Base-by-base conservation (phyloP, 2,797 vertebrate genomes). In the Alectoris magna region DNA sequence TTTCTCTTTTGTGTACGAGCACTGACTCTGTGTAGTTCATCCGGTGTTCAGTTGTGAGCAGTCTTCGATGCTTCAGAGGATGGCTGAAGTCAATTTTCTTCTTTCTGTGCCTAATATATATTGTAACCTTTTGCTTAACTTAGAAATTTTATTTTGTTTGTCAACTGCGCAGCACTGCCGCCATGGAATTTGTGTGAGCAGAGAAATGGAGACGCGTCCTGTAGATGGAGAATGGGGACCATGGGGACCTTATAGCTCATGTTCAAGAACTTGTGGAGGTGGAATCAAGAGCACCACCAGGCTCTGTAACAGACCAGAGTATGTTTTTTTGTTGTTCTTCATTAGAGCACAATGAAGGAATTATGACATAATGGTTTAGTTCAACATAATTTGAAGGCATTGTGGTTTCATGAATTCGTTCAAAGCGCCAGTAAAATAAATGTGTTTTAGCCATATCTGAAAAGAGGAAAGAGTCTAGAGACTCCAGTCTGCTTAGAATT, bases 281-380 rank as follows among this genome's bases (percentile, higher is more conserved):
- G 99, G 99, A 94, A 99, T 99, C 82, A 98, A 98, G 96, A 99
- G 98, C 95, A 98, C 97, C 59, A 88, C 77, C 74, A 98, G 99
- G 97, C 98, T 99, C 91, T 99, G 99, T 97, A 98, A 99, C 97
- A 98, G 96, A 87, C 99, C 99, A 29, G 99, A 99, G 99, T 99
- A 98, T 98, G 99, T 94, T 92, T 91, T 91, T 91, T 86, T 78
- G 59, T 92, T 72, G 26, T 18, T 85, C 78, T 89, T 83, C 67
- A 18, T 90, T 91, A 87, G 60, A 92, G 38, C 62, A 26, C 91
- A 87, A 92, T 64, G 26, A 89, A 62, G 16, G 19, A 49, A 55
- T 7, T 89, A 23, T 1, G 4, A 48, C 34, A 21, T 31, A 73
- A 56, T 27, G 24, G 18, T 9, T 90, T 73, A 13, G 4, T 66